Evolutionary conservation across 2,113 vertebrate genomes (phyloP), one percentile per base, ranked within the genome.

Genomic region (Abramis brama): DNA sequence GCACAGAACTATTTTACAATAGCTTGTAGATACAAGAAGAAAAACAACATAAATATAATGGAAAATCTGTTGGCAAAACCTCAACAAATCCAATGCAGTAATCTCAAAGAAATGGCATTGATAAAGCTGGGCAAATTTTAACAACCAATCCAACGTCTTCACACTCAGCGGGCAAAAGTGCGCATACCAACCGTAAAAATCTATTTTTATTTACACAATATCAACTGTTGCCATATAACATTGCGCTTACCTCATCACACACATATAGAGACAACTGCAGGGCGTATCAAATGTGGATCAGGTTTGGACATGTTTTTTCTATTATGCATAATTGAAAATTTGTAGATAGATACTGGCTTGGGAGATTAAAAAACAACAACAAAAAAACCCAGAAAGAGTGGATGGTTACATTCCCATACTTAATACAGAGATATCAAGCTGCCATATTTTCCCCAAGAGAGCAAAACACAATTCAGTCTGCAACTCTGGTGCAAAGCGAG

Each of bases 201-300:
- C 11, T 13, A 21, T 8, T 71, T 86, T 87, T 87, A 87, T 89
- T 89, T 89, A 89, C 85, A 89, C 76, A 30, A 80, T 50, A 73
- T 82, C 70, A 71, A 62, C 70, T 45, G 36, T 76, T 73, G 76
- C 8, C 45, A 52, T 33, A 85, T 77, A 73, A 77, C 43, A 82
- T 83, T 60, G 43, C 33, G n/a, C 47, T 78, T 36, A 59, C 64
- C 74, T 79, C 30, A 59, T 68, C 81, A 87, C 86, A 84, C 75
- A 50, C n/a, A 70, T 70, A 59, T 27, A 23, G 75, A 82, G 27
- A 83, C 43, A 62, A 13, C 19, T 19, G 7, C 25, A 23, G 19
- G 76, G 10, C 9, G 50, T 57, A 83, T 75, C 47, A 36, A 27
- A 30, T 36, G 25, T 39, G 82, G 47, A 77, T 10, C 45, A 64